Evolutionary conservation across 2,888 invertebrate species (phyloP).

Genomic region (Chrysotoxum bicinctum): DNA sequence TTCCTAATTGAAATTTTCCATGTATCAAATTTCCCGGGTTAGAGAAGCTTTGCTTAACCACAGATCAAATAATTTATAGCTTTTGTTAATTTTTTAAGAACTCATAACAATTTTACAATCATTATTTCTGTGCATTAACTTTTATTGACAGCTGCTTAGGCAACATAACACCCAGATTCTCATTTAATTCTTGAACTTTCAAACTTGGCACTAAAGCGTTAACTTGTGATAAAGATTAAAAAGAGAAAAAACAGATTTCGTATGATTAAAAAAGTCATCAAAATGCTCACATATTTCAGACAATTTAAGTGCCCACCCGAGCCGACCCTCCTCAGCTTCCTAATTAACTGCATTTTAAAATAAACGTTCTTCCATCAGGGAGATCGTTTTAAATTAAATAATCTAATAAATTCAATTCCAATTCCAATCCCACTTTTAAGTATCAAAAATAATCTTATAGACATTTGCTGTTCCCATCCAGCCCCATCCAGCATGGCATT

Average conservation of each 20-base stretch:
- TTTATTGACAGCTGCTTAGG: not conserved
- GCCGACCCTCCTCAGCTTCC: not conserved
- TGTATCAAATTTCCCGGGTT: not conserved
- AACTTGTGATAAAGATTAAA: not conserved
- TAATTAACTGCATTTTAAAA: conserved; percentile 21
- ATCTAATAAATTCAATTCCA: conserved; percentile 22
- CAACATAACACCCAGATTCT: not conserved
- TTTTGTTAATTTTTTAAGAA: conserved; percentile 19
- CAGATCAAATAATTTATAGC: not conserved
- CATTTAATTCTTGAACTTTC: not conserved
- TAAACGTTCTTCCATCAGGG: not conserved
- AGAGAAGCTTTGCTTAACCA: not conserved
- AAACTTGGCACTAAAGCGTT: not conserved
- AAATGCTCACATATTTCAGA: not conserved
- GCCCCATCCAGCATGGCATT: not conserved
- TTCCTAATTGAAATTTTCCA: not conserved
- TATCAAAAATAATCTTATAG: conserved; percentile 23
- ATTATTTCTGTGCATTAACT: conserved; percentile 6
- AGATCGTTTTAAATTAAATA: conserved; percentile 18
- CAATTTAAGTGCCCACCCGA: not conserved
- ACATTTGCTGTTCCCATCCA: not conserved
- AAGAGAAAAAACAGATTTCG: not conserved
- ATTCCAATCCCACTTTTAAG: not conserved
- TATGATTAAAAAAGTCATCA: conserved; percentile 4
- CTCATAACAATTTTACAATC: conserved; percentile 16